Base-by-base conservation (phyloP, 2,888 invertebrate genomes). In the Podotricha telesiphe region DNA sequence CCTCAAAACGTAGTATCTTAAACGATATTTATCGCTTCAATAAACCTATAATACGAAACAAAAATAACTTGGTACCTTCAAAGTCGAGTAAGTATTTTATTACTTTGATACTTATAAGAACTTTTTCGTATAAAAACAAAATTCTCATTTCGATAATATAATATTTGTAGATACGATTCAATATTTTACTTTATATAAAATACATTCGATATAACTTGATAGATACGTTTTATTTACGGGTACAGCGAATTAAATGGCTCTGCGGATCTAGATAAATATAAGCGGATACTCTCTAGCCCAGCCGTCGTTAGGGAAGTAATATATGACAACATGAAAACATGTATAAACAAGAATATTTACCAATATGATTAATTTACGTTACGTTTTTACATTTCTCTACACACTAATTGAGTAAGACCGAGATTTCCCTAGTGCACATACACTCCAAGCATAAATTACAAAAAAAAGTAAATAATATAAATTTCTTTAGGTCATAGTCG, bases 211-310 rank as follows among this genome's bases (percentile, higher is more conserved):
- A 34, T 48, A 47, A 62, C 6, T 34, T 45, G 17, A 61, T 34
- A 47, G 48, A 61, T 48, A 48, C 11, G 47, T 34, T 61, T 42
- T 62, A 62, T 62, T 62, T 62, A 62, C 61, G 47, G 28, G 5
- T 34, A 48, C 22, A 28, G 34, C 34, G 61, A 62, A 62, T 48
- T 19, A 62, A 48, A 62, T 48, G 28, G 13, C 34, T 47, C 47
- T 19, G 34, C 7, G 62, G 45, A 62, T 62, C 62, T 28, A 48
- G 28, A 48, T 62, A 19, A 47, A 62, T 28, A 28, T 62, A 62
- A 19, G 47, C 17, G 61, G 19, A 28, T 62, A 62, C 19, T 47
- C 17, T 34, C 22, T 11, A 56, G 19, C n/a, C n/a, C 0, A 15
- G n/a, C 0, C 15, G 10, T 45, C 58, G 42, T 58, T 58, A 42